Evolutionary conservation across 1,140 invertebrate genomes (phyloP).

Genomic region (Aphis gossypii): DNA sequence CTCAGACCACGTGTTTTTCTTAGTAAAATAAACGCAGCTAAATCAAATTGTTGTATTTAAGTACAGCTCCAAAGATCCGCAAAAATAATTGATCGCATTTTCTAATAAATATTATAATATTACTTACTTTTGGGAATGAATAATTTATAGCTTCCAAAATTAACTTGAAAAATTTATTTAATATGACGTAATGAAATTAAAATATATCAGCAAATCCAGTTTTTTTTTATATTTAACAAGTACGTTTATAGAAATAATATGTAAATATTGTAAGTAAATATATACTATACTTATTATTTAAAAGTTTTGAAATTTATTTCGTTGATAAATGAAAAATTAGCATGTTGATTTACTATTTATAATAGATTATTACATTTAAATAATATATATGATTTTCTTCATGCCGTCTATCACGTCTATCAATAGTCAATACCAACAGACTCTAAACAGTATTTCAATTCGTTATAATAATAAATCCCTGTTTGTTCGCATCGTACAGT

Average conservation of each 20-base stretch:
- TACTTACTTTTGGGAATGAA: not conserved
- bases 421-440: not conserved
- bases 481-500: not conserved
- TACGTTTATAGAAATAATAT: not conserved
- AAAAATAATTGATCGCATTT: not conserved
- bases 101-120: not conserved
- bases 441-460: not conserved
- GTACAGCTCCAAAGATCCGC: no score
- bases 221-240: not conserved
- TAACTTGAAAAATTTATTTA: not conserved
- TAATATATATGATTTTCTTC: not conserved
- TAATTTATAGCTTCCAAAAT: not conserved
- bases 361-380: not conserved
- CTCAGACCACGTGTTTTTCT: not conserved
- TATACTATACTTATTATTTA: not conserved
- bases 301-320: not conserved
- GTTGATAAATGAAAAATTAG: not conserved
- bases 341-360: not conserved
- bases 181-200: not conserved
- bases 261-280: not conserved
- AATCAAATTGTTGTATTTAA: not conserved
- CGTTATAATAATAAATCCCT: not conserved
- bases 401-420: not conserved
- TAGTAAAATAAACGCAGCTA: not conserved
- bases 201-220: not conserved